Evolutionary conservation across 2,888 invertebrate species (phyloP).

Genomic region (Drosophila atripex): DNA sequence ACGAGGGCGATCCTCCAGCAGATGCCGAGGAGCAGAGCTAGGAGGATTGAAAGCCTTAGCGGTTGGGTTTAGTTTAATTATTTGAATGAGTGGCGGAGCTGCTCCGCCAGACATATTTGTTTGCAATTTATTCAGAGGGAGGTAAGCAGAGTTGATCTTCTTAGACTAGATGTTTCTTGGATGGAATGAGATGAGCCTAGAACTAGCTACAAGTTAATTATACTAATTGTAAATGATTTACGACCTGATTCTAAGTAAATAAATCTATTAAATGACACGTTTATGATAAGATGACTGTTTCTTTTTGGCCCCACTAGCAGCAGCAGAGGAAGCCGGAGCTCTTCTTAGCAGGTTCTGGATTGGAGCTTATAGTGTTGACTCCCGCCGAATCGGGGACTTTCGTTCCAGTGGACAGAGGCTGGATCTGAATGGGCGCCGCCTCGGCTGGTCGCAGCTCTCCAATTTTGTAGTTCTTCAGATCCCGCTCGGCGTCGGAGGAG

Average conservation of each 20-base stretch:
- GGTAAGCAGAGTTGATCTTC: slow-evolving; percentile 46
- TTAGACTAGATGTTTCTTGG: slow-evolving; percentile 23
- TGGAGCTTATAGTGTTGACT: neutral
- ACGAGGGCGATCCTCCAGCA: neutral
- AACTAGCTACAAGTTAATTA: slow-evolving; percentile 35
- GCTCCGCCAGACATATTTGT: slow-evolving; percentile 13
- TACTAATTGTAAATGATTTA: slow-evolving; percentile 32
- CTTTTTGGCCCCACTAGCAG: slow-evolving; percentile 14
- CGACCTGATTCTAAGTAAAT: slow-evolving; percentile 42
- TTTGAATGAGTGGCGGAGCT: slow-evolving; percentile 19
- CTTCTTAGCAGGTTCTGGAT: slow-evolving; percentile 23
- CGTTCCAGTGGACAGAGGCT: slow-evolving; percentile 11
- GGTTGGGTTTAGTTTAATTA: slow-evolving; percentile 27
- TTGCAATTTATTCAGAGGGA: slow-evolving; percentile 38
- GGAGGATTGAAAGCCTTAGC: slow-evolving; percentile 9
- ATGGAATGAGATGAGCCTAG: slow-evolving; percentile 16
- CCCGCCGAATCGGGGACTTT: neutral
- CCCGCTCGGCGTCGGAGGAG: slow-evolving; percentile 86
- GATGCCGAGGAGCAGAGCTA: neutral
- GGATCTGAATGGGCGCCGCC: slow-evolving; percentile 27
- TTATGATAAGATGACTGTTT: neutral
- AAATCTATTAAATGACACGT: slow-evolving; percentile 38
- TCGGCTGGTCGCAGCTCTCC: slow-evolving; percentile 85
- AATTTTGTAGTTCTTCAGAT: slow-evolving; percentile 87
- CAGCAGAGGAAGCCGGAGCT: slow-evolving; percentile 42